Evolutionary conservation across 2,888 invertebrate genomes (phyloP).

Genomic region (Meganola albula): DNA sequence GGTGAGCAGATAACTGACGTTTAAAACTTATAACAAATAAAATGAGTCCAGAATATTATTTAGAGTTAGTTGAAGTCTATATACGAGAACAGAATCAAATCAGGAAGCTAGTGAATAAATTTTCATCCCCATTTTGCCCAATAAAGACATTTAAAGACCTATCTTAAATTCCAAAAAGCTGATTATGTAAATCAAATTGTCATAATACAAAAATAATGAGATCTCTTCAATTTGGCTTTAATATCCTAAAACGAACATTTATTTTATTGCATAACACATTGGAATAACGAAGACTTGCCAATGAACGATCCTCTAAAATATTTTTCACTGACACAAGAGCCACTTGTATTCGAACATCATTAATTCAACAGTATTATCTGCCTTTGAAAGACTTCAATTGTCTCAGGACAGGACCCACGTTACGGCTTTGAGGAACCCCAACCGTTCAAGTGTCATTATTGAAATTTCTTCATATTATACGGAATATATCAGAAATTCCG

Average conservation of each 20-base stretch:
- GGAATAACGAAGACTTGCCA: slow-evolving; percentile 20
- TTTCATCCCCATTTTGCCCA: too few relatives aligned
- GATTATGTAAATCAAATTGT: too few relatives aligned
- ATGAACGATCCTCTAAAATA: slow-evolving; percentile 16
- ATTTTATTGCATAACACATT: slow-evolving; percentile 21
- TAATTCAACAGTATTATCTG: slow-evolving; percentile 36
- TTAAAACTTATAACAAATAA: too few relatives aligned
- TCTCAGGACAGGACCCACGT: slow-evolving; percentile 11
- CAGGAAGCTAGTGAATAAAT: too few relatives aligned
- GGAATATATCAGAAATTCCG: too few relatives aligned
- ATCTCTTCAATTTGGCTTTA: slow-evolving; percentile 19
- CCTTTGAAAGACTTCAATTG: slow-evolving; percentile 29
- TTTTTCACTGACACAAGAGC: slow-evolving; percentile 17
- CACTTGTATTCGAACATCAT: slow-evolving; percentile 26
- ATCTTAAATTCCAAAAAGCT: too few relatives aligned
- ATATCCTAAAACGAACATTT: slow-evolving; percentile 15
- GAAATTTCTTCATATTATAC: slow-evolving; percentile 10
- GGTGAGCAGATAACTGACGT: too few relatives aligned
- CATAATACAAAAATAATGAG: slow-evolving; percentile 18
- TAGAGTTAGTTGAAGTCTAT: too few relatives aligned
- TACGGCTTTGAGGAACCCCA: slow-evolving; percentile 11
- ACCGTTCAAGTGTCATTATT: slow-evolving; percentile 16
- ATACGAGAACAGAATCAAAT: too few relatives aligned
- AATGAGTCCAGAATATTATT: too few relatives aligned
- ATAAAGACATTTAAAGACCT: too few relatives aligned